Percentiles rank a stretch among this genome's conserved stretches.
These are phyloP conservation scores for Melanotaenia nigrans DNA, from an alignment of 2,797 vertebrate genomes.

Conservation along the genomic window DNA sequence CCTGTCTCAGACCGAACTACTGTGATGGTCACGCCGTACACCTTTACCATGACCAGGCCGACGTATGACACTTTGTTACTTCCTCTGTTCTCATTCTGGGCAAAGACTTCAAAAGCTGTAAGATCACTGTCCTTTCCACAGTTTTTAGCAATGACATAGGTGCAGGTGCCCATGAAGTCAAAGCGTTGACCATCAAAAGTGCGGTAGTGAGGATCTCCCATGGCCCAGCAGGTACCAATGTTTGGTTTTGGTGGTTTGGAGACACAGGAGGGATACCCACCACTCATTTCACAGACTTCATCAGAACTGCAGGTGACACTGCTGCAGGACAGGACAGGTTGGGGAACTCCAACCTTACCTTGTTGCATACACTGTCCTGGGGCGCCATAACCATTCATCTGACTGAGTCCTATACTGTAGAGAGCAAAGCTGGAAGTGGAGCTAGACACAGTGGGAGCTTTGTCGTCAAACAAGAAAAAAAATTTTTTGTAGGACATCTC, in stretches of 20 bases:
- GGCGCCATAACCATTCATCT: constrained; percentile 75
- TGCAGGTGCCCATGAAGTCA: constrained; percentile 81
- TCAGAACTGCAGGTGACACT: constrained; percentile 35
- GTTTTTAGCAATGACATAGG: constrained; percentile 79
- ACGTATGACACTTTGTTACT: constrained; percentile 70
- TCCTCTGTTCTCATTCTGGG: constrained; percentile 78
- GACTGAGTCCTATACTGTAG: constrained; percentile 75
- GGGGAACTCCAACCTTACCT: constrained; percentile 51
- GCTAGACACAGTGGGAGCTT: constrained; percentile 55
- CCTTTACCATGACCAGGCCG: constrained; percentile 68
- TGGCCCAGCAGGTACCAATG: constrained; percentile 73
- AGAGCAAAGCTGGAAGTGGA: constrained; percentile 69
- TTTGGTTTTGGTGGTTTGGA: constrained; percentile 28
- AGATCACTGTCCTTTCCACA: constrained; percentile 57
- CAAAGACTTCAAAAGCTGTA: constrained; percentile 77
- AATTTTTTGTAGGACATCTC: constrained; percentile 61
- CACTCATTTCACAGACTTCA: constrained; percentile 35
- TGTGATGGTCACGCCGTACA: constrained; percentile 70
- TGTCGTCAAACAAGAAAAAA: not conserved
- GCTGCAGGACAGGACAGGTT: constrained; percentile 53
- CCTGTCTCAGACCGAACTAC: constrained; percentile 72
- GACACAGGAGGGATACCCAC: constrained; percentile 54
- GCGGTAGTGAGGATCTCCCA: constrained; percentile 80
- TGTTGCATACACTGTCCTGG: constrained; percentile 68
- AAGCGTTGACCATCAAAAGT: constrained; percentile 80